These are phyloP conservation scores for Sebastolobus altivelis DNA, from an alignment of 2,797 vertebrate genomes.

Conservation along the genomic window DNA sequence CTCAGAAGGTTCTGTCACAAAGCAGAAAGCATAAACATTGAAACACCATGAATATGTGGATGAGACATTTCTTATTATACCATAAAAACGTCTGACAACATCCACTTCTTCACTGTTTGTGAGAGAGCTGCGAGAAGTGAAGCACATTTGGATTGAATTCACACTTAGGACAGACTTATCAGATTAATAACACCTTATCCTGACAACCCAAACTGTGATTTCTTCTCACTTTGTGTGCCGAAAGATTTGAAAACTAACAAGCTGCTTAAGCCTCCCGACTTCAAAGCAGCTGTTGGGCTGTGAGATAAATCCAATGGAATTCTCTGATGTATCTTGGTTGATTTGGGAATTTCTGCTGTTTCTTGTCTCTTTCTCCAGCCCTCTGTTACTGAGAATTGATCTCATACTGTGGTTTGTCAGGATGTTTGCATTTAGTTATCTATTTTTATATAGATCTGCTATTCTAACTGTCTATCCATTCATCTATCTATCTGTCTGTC, in stretches of 20 bases:
- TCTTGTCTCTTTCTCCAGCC: constrained; percentile 1
- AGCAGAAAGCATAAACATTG: neutral
- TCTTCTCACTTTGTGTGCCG: constrained; percentile 49
- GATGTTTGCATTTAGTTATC: constrained; percentile 13
- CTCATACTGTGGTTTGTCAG: neutral
- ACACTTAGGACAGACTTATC: constrained; percentile 39
- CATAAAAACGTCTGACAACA: neutral
- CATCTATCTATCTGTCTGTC: neutral
- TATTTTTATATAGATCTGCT: neutral
- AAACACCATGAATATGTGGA: neutral
- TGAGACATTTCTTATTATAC: neutral
- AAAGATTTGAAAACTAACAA: constrained; percentile 65
- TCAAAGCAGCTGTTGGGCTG: constrained; percentile 61
- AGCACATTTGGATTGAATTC: constrained; percentile 48
- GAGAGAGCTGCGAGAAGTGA: constrained; percentile 11
- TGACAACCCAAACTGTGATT: constrained; percentile 58
- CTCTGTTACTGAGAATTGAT: constrained; percentile 2
- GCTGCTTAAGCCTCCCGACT: constrained; percentile 62
- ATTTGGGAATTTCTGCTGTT: constrained; percentile 12
- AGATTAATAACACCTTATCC: constrained; percentile 51
- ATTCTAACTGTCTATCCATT: neutral
- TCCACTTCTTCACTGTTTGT: constrained; percentile 15
- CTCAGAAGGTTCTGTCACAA: neutral
- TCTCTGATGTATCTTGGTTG: constrained; percentile 33
- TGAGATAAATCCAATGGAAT: constrained; percentile 52